Percentiles rank a stretch among this genome's conserved stretches.
Conservation (phyloP, 2,888 invertebrate species). For the Microdon myrmicae region DNA sequence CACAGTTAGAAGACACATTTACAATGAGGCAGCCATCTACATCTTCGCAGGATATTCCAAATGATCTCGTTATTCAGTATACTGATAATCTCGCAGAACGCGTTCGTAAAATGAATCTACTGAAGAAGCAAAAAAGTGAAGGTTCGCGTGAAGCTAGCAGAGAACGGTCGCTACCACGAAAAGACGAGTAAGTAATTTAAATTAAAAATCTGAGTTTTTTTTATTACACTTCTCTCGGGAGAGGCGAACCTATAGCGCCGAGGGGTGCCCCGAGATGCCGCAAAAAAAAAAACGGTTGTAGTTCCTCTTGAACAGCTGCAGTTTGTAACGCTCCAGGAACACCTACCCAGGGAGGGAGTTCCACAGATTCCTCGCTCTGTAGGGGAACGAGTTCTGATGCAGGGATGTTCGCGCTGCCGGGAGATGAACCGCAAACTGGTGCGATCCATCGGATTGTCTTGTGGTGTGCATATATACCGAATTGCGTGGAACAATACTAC, state of each 20-base stretch:
- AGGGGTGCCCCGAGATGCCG: no score
- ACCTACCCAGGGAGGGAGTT: no score
- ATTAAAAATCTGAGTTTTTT: slow-evolving; percentile 7
- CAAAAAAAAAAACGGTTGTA: neutral
- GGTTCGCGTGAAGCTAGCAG: slow-evolving; percentile 64
- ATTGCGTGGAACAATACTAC: no score
- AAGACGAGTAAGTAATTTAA: slow-evolving; percentile 60
- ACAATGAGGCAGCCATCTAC: slow-evolving; percentile 70
- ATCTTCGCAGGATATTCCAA: slow-evolving; percentile 63
- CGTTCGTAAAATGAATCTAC: slow-evolving; percentile 74
- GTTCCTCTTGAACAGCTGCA: no score
- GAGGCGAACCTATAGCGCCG: no score
- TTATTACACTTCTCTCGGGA: no score
- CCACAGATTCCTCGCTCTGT: no score
- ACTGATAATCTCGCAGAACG: slow-evolving; percentile 77
- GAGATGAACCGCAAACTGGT: no score
- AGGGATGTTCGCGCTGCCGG: no score
- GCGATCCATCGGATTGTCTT: no score
- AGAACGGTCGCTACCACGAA: slow-evolving; percentile 62
- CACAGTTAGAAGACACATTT: slow-evolving; percentile 66
- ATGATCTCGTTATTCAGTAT: slow-evolving; percentile 73
- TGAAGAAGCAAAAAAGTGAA: slow-evolving; percentile 66
- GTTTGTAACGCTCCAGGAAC: slow-evolving; percentile 47
- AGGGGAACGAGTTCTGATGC: no score
- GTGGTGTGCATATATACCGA: no score